Evolutionary conservation across 2,888 invertebrate genomes (phyloP).

Genomic region (Machimus atricapillus): DNA sequence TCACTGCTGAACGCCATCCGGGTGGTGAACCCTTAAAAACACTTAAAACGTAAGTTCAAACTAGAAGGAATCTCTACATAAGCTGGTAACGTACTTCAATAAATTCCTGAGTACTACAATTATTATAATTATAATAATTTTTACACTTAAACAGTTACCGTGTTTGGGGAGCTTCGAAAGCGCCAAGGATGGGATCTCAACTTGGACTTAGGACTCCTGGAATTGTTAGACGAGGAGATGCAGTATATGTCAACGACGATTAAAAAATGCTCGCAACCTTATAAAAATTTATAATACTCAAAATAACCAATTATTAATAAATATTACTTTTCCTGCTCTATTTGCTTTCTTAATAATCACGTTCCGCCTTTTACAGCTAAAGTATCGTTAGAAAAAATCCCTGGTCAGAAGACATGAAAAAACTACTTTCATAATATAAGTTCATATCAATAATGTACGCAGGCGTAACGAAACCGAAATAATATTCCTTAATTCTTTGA

Average conservation of each 20-base stretch:
- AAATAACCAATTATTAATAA: neutral
- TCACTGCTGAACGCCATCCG: slow-evolving; percentile 68
- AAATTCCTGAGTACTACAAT: neutral
- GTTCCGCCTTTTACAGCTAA: too few relatives aligned
- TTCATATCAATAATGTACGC: too few relatives aligned
- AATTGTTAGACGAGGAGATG: slow-evolving; percentile 62
- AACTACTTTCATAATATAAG: too few relatives aligned
- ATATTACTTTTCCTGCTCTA: neutral
- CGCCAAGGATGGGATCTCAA: slow-evolving; percentile 66
- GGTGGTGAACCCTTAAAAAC: slow-evolving; percentile 72
- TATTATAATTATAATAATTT: neutral
- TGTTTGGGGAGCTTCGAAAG: slow-evolving; percentile 8
- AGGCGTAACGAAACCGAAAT: too few relatives aligned
- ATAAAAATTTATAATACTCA: neutral
- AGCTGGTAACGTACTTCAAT: neutral
- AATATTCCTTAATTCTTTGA: too few relatives aligned
- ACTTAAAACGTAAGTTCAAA: slow-evolving; percentile 66
- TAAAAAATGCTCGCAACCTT: neutral
- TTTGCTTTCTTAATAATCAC: neutral
- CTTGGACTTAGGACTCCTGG: slow-evolving; percentile 63
- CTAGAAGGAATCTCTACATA: neutral
- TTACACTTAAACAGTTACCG: slow-evolving; percentile 40
- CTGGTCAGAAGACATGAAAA: too few relatives aligned
- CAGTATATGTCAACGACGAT: slow-evolving; percentile 62
- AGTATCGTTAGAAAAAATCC: too few relatives aligned